These are phyloP conservation scores for Xenopus petersii DNA, from an alignment of 2,797 vertebrate species.

Conservation along the genomic window DNA sequence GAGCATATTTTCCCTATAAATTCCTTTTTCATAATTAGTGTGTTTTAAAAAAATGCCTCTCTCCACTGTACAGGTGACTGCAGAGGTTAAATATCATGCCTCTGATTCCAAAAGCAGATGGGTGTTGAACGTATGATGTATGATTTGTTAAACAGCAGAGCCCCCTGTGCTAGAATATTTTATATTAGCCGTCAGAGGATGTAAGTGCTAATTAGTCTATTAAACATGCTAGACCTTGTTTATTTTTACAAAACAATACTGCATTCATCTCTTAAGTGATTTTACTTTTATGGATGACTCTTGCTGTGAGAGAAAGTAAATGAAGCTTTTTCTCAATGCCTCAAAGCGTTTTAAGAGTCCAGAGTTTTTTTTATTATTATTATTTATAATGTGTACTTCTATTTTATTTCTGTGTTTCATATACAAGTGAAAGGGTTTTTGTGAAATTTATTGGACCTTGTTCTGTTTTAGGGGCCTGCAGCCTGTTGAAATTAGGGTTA, in stretches of 20 bases:
- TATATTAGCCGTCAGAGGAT: slow-evolving; percentile 30
- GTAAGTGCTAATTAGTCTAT: slow-evolving; percentile 40
- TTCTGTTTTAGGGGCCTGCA: slow-evolving; percentile 9
- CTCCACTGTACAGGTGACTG: neutral
- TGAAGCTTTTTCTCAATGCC: slow-evolving; percentile 11
- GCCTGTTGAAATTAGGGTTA: slow-evolving; percentile 9
- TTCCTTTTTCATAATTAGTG: too few relatives aligned
- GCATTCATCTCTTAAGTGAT: slow-evolving; percentile 29
- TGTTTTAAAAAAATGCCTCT: too few relatives aligned
- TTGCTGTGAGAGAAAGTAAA: slow-evolving; percentile 11
- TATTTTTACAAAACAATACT: slow-evolving; percentile 35
- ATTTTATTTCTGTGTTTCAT: slow-evolving; percentile 13
- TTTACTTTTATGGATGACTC: slow-evolving; percentile 21
- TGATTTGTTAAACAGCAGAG: slow-evolving; percentile 53
- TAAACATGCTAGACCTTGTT: slow-evolving; percentile 26
- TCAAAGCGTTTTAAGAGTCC: slow-evolving; percentile 9
- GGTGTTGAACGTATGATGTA: slow-evolving; percentile 18
- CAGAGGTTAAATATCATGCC: slow-evolving; percentile 4
- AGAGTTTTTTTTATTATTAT: slow-evolving; percentile 14
- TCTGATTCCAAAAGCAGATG: slow-evolving; percentile 11
- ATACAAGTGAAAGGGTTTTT: slow-evolving; percentile 28
- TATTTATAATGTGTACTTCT: slow-evolving; percentile 22
- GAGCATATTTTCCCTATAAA: too few relatives aligned
- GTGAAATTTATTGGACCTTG: slow-evolving; percentile 20
- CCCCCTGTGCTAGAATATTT: slow-evolving; percentile 51